Percentiles rank a stretch among this genome's conserved stretches.
Conservation (phyloP, 2,113 vertebrate species). For the Plotosus lineatus region DNA sequence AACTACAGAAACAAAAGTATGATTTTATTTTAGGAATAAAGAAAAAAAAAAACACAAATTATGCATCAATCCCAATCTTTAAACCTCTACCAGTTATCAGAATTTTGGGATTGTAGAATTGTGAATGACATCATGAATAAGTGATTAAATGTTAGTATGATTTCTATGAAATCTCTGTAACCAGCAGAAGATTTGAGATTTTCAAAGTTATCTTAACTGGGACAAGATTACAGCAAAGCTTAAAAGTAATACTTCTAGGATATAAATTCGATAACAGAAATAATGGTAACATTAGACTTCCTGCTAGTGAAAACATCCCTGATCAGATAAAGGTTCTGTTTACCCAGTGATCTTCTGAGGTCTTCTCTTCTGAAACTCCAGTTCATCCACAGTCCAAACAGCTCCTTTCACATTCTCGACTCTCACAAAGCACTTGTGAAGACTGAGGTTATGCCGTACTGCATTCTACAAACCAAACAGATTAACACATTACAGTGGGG, state of each 20-base stretch:
- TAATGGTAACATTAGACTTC: background rate
- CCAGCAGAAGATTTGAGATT: background rate
- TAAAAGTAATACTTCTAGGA: background rate
- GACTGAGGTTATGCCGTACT: constrained; percentile 78
- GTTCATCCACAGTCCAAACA: constrained; percentile 95
- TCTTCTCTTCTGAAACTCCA: constrained; percentile 97
- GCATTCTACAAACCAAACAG: constrained; percentile 67
- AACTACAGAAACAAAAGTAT: constrained; percentile 72
- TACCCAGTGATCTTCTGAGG: constrained; percentile 97
- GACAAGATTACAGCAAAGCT: background rate
- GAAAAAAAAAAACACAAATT: background rate
- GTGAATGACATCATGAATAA: background rate
- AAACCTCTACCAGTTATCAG: background rate
- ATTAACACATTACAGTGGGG: background rate
- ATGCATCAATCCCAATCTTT: background rate
- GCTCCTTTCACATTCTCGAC: constrained; percentile 77
- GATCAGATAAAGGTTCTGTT: constrained; percentile 44
- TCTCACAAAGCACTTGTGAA: constrained; percentile 78
- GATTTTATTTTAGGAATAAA: background rate
- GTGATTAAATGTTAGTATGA: background rate
- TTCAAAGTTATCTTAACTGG: background rate
- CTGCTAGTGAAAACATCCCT: background rate
- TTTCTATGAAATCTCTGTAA: background rate
- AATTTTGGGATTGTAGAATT: background rate
- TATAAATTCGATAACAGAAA: background rate